These are phyloP conservation scores for Creontiades dilutus DNA, from an alignment of 2,888 invertebrate genomes.

Conservation along the genomic window DNA sequence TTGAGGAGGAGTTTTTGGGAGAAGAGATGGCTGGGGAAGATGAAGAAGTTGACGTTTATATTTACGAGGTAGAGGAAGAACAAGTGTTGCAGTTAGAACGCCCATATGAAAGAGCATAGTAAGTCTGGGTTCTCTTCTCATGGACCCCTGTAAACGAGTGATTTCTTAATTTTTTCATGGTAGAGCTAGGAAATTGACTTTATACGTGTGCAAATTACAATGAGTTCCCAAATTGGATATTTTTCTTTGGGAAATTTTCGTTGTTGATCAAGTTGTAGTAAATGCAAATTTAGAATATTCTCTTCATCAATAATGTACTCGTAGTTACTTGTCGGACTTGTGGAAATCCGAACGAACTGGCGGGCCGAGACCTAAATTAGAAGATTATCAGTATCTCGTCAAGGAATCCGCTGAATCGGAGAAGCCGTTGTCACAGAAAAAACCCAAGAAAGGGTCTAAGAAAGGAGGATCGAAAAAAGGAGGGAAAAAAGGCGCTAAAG, in stretches of 20 bases:
- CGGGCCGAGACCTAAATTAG: constrained; percentile 50
- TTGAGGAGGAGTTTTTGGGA: neutral
- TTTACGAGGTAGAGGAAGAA: constrained; percentile 50
- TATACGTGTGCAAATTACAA: neutral
- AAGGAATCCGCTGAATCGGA: constrained; percentile 29
- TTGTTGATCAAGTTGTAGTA: too few relatives aligned
- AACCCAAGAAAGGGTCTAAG: constrained; percentile 50
- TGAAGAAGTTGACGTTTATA: constrained; percentile 60
- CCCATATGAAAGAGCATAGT: constrained; percentile 68
- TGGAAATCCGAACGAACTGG: constrained; percentile 66
- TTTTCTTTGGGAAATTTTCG: neutral
- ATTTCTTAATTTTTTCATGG: too few relatives aligned
- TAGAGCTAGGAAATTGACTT: neutral
- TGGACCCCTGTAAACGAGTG: too few relatives aligned
- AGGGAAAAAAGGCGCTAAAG: neutral
- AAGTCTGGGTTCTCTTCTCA: neutral
- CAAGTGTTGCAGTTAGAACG: constrained; percentile 60
- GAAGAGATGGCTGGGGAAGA: constrained; percentile 65
- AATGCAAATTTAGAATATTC: too few relatives aligned
- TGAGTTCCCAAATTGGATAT: neutral
- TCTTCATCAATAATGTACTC: neutral
- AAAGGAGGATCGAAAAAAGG: constrained; percentile 42
- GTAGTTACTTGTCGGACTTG: constrained; percentile 59
- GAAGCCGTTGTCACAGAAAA: neutral
- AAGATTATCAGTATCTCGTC: constrained; percentile 60